Percentiles rank a stretch among this genome's conserved stretches.
Evolutionary conservation across 2,888 invertebrate species (phyloP).

Genomic region (Microctonus hyperodae): DNA sequence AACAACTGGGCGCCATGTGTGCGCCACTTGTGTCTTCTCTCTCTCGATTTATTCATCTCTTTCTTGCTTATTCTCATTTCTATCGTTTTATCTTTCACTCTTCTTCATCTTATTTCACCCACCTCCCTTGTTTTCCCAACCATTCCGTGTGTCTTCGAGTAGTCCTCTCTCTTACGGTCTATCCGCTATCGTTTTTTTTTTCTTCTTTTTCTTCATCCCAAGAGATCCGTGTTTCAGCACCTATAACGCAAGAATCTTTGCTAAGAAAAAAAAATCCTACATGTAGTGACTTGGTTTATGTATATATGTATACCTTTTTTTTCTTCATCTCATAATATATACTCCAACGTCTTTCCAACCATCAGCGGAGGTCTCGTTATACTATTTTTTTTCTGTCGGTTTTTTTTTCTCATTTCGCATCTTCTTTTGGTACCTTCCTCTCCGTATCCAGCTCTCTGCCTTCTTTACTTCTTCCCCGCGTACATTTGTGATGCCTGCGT

Average conservation of each 20-base stretch:
- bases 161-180: conserved; percentile 33
- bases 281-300: conserved; percentile 14
- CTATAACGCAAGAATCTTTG: conserved; percentile 23
- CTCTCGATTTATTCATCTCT: conserved; percentile 37
- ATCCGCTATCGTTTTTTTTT: conserved; percentile 24
- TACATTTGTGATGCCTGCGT: conserved; percentile 19
- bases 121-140: conserved; percentile 23
- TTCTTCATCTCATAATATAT: neutral
- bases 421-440: conserved; percentile 33
- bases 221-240: conserved; percentile 31
- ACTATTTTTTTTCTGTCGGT: conserved; percentile 23
- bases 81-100: conserved; percentile 21
- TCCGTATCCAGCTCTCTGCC: conserved; percentile 22
- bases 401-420: conserved; percentile 26
- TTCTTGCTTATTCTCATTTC: conserved; percentile 32
- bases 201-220: conserved; percentile 15
- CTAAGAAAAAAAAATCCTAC: conserved; percentile 20
- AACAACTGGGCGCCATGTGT: conserved; percentile 63
- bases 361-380: conserved; percentile 25
- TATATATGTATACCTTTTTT: conserved; percentile 6
- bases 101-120: conserved; percentile 26
- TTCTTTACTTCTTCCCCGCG: conserved; percentile 28
- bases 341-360: conserved; percentile 25
- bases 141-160: conserved; percentile 31
- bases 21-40: conserved; percentile 58